Conservation (phyloP, 2,113 vertebrate genomes). For the Chloebia gouldiae region DNA sequence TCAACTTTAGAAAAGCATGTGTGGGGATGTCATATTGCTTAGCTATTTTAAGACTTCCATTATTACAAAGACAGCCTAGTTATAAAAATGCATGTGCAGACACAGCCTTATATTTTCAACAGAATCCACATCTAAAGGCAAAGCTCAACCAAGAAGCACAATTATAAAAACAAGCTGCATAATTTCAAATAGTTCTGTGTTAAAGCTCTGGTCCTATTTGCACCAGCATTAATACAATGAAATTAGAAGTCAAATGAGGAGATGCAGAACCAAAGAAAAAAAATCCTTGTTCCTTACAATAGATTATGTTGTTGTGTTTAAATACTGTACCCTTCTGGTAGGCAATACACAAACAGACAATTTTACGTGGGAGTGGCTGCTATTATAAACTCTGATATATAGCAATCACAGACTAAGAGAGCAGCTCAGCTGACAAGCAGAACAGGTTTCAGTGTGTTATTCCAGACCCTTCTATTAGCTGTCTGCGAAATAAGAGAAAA, state of each 20-base stretch:
- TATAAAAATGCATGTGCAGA: slow-evolving; percentile 10
- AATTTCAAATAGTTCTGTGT: neutral
- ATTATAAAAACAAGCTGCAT: neutral
- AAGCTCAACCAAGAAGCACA: neutral
- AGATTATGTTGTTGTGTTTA: neutral
- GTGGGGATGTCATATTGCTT: slow-evolving; percentile 14
- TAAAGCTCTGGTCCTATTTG: neutral
- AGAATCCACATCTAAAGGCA: neutral
- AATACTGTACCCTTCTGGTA: neutral
- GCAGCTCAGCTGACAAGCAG: neutral
- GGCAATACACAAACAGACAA: neutral
- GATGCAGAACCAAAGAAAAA: neutral
- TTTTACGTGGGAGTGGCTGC: neutral
- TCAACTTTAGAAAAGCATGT: slow-evolving; percentile 34
- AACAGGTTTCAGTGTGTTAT: slow-evolving; percentile 4
- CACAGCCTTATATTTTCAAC: neutral
- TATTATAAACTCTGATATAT: neutral
- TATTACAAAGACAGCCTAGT: slow-evolving; percentile 46
- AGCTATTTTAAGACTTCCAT: slow-evolving; percentile 55
- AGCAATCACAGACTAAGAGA: neutral
- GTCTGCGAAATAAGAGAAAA: neutral
- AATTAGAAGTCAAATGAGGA: neutral
- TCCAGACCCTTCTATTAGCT: neutral
- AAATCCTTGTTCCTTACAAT: neutral
- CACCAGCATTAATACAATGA: neutral